These are phyloP conservation scores for Amblyjoppa proteus DNA, from an alignment of 2,888 invertebrate species.

Conservation along the genomic window DNA sequence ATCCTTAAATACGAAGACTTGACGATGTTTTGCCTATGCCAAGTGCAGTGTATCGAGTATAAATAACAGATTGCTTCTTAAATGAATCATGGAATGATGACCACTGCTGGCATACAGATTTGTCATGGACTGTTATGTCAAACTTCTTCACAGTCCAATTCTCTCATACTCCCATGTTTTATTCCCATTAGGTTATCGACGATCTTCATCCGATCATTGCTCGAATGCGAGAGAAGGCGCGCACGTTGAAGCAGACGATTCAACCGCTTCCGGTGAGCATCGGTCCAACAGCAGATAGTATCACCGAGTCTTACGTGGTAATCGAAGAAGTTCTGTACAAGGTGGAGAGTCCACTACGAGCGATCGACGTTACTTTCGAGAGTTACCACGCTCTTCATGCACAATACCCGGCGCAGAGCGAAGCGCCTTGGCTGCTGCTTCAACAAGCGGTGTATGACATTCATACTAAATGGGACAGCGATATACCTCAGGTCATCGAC, in stretches of 20 bases:
- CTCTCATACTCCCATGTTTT: background rate
- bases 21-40: too few species aligned
- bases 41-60: too few species aligned
- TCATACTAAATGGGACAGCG: background rate
- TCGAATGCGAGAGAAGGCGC: conserved; percentile 1
- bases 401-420: conserved; percentile 28
- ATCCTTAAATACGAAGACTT: too few species aligned
- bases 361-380: conserved; percentile 11
- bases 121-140: background rate
- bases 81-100: too few species aligned
- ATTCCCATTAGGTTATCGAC: conserved; percentile 18
- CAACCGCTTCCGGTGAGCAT: background rate
- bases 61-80: too few species aligned
- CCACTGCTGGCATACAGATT: background rate
- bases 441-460: conserved; percentile 1
- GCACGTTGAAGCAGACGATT: background rate
- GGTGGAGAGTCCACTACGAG: conserved; percentile 14
- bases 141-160: background rate
- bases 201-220: background rate
- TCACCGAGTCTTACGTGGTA: conserved; percentile 3
- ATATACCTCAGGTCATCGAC: background rate
- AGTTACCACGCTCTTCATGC: conserved; percentile 20
- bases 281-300: background rate
- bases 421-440: conserved; percentile 17
- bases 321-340: conserved; percentile 8